These are phyloP conservation scores for Branchinecta lindahli DNA, from an alignment of 1,140 invertebrate genomes.

Conservation along the genomic window DNA sequence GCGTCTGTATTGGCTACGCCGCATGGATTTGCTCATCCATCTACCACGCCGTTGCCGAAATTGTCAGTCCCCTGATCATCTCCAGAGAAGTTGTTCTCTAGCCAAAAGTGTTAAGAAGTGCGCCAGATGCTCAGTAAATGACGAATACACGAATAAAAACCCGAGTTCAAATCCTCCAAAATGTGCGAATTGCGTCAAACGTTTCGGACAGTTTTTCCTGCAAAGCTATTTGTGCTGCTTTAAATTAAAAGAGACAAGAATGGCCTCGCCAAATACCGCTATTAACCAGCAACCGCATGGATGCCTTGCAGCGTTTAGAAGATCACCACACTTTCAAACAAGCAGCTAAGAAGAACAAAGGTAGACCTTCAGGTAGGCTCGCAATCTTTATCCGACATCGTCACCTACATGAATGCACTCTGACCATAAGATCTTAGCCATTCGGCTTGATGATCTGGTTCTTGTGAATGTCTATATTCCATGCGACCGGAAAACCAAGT, in stretches of 20 bases:
- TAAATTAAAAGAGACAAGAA: not conserved
- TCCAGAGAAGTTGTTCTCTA: not conserved
- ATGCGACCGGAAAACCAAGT: not conserved
- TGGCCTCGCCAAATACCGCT: not conserved
- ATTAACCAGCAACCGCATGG: not conserved
- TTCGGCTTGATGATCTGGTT: not conserved
- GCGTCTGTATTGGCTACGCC: not conserved
- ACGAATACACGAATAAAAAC: not conserved
- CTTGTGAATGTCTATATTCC: not conserved
- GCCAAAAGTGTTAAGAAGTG: not conserved
- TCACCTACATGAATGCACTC: not conserved
- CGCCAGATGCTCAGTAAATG: not conserved
- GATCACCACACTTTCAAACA: not conserved
- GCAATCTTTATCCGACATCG: not conserved
- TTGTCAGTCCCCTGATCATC: constrained; percentile 4
- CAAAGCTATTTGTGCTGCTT: not conserved
- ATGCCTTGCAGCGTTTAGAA: not conserved
- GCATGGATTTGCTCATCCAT: not conserved
- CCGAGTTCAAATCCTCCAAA: not conserved
- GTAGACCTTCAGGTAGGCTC: not conserved
- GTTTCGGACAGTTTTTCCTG: not conserved
- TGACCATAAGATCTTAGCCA: not conserved
- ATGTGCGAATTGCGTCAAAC: not conserved
- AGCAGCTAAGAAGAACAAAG: not conserved
- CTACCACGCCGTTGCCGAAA: not conserved